phyloP scores from a whole-genome alignment of 2,113 vertebrate genomes.

The Leucopsar rothschildi region DNA sequence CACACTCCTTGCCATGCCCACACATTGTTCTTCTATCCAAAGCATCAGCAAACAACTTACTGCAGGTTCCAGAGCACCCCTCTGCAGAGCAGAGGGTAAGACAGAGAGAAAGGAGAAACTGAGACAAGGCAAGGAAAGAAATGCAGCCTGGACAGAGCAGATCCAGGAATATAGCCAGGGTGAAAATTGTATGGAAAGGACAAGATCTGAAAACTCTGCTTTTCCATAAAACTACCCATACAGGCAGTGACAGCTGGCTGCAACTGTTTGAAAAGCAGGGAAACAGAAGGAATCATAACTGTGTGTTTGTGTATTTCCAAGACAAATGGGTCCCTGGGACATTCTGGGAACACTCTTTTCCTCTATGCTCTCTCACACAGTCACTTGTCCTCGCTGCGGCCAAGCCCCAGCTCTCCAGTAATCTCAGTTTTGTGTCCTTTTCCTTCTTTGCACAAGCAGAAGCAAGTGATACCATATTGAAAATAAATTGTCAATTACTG shows the following conservation, averaged over 20 bases:
- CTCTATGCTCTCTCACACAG: not conserved
- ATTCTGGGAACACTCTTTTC: not conserved
- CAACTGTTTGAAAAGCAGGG: slow-evolving; percentile 3
- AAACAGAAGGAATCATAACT: not conserved
- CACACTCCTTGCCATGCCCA: not conserved
- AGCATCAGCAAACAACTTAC: not conserved
- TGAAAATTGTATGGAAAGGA: not conserved
- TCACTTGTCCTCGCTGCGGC: not conserved
- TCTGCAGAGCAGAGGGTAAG: not conserved
- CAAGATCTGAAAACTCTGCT: not conserved
- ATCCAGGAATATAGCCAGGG: not conserved
- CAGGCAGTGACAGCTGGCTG: slow-evolving; percentile 20
- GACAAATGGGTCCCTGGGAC: slow-evolving; percentile 20
- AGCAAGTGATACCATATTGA: slow-evolving; percentile 5
- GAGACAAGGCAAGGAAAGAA: not conserved
- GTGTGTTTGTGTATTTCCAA: not conserved
- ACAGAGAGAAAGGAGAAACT: not conserved
- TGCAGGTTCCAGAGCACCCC: not conserved
- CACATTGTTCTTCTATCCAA: not conserved
- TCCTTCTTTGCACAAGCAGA: not conserved
- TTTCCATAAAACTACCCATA: not conserved
- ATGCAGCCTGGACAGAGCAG: not conserved
- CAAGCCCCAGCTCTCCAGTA: not conserved
- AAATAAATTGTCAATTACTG: slow-evolving; percentile 68
- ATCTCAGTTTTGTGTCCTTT: not conserved